Conservation (phyloP, 2,888 invertebrate genomes). For the Diloba caeruleocephala region DNA sequence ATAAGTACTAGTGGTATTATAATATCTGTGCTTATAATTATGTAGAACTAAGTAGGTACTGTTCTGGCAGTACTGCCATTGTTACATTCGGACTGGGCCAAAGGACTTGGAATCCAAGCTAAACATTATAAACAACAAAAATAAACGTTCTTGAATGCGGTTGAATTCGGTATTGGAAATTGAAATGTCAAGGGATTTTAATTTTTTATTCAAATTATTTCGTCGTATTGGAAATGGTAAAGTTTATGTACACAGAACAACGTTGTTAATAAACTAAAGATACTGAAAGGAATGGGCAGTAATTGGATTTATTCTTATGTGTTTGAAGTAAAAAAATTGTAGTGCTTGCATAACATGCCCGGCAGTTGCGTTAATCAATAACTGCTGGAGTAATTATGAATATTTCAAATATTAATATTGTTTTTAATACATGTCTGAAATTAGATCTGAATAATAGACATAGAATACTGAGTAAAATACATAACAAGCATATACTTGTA, state of each 20-base stretch:
- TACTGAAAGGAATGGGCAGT: conserved; percentile 2
- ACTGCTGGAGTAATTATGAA: conserved; percentile 71
- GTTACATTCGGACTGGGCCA: no score
- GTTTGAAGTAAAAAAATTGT: conserved; percentile 10
- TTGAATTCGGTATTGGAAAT: no score
- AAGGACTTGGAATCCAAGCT: no score
- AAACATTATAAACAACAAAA: no score
- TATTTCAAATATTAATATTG: conserved; percentile 69
- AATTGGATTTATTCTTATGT: conserved; percentile 2
- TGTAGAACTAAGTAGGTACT: no score
- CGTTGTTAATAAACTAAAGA: background rate
- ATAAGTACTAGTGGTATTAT: no score
- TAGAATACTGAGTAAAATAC: conserved; percentile 63
- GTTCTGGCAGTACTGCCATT: no score
- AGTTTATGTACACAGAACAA: background rate
- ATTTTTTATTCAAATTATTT: background rate
- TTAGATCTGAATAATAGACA: conserved; percentile 65
- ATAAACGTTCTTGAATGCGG: background rate
- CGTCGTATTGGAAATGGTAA: background rate
- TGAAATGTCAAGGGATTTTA: background rate
- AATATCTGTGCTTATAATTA: no score
- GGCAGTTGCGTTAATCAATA: conserved; percentile 39
- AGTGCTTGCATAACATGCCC: conserved; percentile 77
- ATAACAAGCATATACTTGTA: conserved; percentile 53
- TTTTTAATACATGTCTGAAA: conserved; percentile 70